Base-by-base conservation (phyloP, 2,888 invertebrate species). In the Lepidonotus clava region DNA sequence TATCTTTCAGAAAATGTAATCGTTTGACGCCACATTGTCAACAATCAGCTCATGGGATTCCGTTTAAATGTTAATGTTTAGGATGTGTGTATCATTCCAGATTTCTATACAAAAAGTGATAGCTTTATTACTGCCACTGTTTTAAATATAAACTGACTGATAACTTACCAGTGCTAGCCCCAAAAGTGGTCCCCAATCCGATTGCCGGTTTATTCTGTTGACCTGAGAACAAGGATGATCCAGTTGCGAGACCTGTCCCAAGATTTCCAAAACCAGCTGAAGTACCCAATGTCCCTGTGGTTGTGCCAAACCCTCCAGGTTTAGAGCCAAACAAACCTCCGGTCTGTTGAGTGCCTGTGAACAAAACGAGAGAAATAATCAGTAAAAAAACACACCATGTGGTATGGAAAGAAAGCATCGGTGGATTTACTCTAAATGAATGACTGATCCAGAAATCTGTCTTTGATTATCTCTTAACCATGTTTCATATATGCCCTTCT, bases 241-340 rank as follows among this genome's bases (percentile, higher is more conserved):
- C 88, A 11, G 84, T 85, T n/a, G 89, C 90, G 4, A 91, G 86
- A 24, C 88, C 88, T 32, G 87, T 87, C 21, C 89, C 88, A 88
- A 83, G 51, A 18, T 83, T 66, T 4, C 90, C 90, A 88, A 91
- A 91, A 28, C 91, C 90, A 41, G 86, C 80, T 0, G 91, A 87
- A 18, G 88, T 51, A 0, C 87, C 83, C 14, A 87, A 83, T 51
- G 85, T 80, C n/a, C 53, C 41, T 18, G 88, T 86, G n/a, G 76
- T 67, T 8, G 87, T 51, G 14, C 89, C 89, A 87, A 89, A 88
- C 24, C 86, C 87, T 11, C 83, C 83, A 4, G 85, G 1, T 41
- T 85, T 85, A n/a, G 51, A 24, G 8, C 85, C 85, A 85, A 85
- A 85, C 32, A 85, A 67, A 0, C 85, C 67, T 1, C 41, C 56